Evolutionary conservation across 2,888 invertebrate genomes (phyloP).

Genomic region (Chirona hameri): DNA sequence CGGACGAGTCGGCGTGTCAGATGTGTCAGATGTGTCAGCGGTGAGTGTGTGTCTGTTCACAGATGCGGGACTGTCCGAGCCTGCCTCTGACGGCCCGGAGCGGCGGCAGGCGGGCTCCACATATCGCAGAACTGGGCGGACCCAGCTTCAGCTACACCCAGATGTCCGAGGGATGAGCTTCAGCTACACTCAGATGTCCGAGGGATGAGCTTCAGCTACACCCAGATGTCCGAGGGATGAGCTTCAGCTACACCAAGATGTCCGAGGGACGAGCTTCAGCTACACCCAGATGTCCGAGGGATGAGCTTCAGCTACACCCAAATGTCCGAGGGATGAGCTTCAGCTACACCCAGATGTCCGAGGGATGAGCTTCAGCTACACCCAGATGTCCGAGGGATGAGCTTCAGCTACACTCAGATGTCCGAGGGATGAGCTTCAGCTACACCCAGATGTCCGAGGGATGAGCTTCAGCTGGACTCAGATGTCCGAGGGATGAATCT

Average conservation of each 20-base stretch:
- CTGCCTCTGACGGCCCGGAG: background rate
- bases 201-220: background rate
- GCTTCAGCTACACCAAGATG: background rate
- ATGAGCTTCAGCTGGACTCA: too few relatives aligned
- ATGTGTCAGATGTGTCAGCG: too few relatives aligned
- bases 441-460: too few relatives aligned
- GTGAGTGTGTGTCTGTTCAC: background rate
- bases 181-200: background rate
- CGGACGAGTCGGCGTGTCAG: too few relatives aligned
- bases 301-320: background rate
- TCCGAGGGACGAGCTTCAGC: background rate
- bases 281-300: background rate
- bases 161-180: background rate
- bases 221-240: background rate
- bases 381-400: background rate
- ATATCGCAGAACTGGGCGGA: background rate
- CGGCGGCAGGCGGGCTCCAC: background rate
- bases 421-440: too few relatives aligned
- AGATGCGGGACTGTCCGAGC: background rate
- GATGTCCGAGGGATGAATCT: too few relatives aligned
- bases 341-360: background rate
- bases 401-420: background rate
- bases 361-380: background rate
- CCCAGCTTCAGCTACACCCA: constrained; percentile 8
- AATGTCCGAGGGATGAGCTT: background rate